Evolutionary conservation across 2,113 vertebrate species (phyloP).

Genomic region (Meriones unguiculatus): DNA sequence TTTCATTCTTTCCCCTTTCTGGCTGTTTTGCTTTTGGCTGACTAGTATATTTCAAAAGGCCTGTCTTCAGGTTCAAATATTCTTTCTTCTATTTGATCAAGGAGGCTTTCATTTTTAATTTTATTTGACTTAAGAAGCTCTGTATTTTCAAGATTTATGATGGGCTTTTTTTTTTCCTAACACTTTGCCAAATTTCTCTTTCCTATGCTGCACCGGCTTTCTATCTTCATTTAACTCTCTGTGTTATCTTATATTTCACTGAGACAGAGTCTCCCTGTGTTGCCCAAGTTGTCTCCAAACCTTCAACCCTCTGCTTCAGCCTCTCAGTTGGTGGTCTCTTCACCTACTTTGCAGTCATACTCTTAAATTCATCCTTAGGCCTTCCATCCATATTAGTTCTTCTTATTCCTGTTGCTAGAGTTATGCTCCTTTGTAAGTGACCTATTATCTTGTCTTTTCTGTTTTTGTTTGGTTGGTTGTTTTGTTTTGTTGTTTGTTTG

Average conservation of each 20-base stretch:
- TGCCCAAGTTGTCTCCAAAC: neutral
- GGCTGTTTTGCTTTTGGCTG: neutral
- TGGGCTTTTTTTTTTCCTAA: neutral
- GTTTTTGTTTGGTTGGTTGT: no score
- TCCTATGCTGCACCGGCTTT: neutral
- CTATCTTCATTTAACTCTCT: neutral
- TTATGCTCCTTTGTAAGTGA: neutral
- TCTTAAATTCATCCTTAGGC: neutral
- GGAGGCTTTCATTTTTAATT: neutral
- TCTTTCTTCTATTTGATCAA: neutral
- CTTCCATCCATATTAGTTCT: neutral
- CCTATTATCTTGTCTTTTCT: neutral
- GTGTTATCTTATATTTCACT: neutral
- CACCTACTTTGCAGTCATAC: neutral
- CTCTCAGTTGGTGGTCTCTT: neutral
- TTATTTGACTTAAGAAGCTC: neutral
- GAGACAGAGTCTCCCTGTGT: neutral
- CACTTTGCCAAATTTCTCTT: neutral
- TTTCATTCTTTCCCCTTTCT: neutral
- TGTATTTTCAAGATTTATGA: neutral
- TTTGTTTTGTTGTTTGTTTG: no score
- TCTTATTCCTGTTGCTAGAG: no score
- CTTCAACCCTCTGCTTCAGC: neutral
- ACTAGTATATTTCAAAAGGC: neutral
- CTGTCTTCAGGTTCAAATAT: neutral